Evolutionary conservation across 2,797 vertebrate genomes (phyloP), one percentile per base, ranked within the genome.

Genomic region (Sarcophilus harrisii): DNA sequence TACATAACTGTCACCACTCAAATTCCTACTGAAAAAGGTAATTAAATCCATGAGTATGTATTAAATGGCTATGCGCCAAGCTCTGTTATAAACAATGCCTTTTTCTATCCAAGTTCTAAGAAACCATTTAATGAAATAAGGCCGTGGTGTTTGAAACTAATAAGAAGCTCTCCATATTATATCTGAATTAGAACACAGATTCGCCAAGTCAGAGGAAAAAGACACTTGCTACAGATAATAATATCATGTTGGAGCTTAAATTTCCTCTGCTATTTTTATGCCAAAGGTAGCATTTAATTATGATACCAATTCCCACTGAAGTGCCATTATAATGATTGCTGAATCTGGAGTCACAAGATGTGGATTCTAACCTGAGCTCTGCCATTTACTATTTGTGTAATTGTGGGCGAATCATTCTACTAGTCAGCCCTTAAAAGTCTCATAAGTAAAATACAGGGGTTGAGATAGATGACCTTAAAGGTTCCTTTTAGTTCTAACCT

Each of bases 61-160:
- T 81, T 24, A 45, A 38, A 81, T 81, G 8, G 18, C 81, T 91
- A 62, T 24, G 55, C 89, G 32, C n/a, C 91, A 93, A 96, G 60
- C 55, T 57, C 28, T 93, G 30, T n/a, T 8, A 32, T 38, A 55
- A 94, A 38, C 93, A 89, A 96, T 30, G 18, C 12, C 49, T 94
- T 93, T 91, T 54, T 54, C 28, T 92, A 4, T 54, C 10, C 90
- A 58, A 92, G n/a, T 55, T 11, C 6, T 1, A n/a, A 87, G 12
- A 93, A n/a, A 60, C 38, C 93, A 38, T 90, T 91, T 49, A 38
- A 91, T 89, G 54, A 94, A 90, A 91, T 81, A 55, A 93, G 54
- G 92, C 66, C 66, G 91, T 24, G 30, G 4, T 54, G 28, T 62
- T 10, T 73, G 60, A 49, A 45, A 66, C 3, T 93, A 90, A 38